phyloP scores from a whole-genome alignment of 2,888 invertebrate genomes.

The Microctonus hyperodae region DNA sequence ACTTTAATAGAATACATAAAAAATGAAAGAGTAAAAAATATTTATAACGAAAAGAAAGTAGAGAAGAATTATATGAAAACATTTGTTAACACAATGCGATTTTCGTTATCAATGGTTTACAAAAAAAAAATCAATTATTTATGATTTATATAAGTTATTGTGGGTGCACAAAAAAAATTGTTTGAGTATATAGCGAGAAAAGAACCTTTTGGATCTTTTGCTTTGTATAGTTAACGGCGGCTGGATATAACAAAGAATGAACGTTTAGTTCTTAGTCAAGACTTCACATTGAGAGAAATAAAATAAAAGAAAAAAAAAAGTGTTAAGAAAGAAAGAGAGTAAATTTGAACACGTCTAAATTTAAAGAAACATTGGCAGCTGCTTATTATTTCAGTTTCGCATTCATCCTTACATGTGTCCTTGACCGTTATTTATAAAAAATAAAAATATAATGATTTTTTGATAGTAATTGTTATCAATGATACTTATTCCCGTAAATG shows the following conservation, averaged over 20 bases:
- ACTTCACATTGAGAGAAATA: neutral
- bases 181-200: neutral
- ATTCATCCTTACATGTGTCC: slow-evolving; percentile 1
- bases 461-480: neutral
- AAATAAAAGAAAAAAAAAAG: no score
- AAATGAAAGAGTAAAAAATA: no score
- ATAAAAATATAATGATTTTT: neutral
- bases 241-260: neutral
- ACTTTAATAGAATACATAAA: slow-evolving; percentile 3
- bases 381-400: neutral
- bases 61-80: neutral
- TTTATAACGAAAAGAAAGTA: no score
- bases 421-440: neutral
- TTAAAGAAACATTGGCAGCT: slow-evolving; percentile 19
- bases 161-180: neutral
- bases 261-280: neutral
- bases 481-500: no score
- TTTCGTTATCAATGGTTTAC: neutral
- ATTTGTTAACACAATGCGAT: neutral
- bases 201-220: neutral
- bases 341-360: slow-evolving; percentile 23
- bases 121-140: neutral
- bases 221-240: neutral
- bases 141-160: neutral
- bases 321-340: neutral